Evolutionary conservation across 2,113 vertebrate genomes (phyloP).

Genomic region (Procavia capensis): DNA sequence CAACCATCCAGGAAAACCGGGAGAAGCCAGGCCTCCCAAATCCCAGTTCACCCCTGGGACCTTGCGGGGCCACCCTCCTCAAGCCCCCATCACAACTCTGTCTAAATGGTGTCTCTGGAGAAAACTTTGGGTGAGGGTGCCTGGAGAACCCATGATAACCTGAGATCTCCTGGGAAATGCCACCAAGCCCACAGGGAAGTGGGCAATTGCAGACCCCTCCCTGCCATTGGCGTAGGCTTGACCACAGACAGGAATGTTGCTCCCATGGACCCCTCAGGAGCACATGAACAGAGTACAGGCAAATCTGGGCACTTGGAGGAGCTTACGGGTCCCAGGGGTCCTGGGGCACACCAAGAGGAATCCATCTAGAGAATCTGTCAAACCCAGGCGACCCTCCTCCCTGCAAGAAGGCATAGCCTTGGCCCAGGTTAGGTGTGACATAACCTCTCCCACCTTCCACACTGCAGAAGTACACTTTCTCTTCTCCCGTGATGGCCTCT

Average conservation of each 20-base stretch:
- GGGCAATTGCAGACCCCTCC: neutral
- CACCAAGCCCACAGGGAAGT: neutral
- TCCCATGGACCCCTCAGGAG: neutral
- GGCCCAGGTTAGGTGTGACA: conserved; percentile 53
- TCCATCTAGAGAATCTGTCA: conserved; percentile 80
- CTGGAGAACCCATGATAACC: rapidly evolving
- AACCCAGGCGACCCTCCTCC: conserved; percentile 81
- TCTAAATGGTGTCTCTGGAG: neutral
- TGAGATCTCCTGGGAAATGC: neutral
- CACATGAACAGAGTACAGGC: neutral
- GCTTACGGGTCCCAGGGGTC: neutral
- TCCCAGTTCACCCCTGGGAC: neutral
- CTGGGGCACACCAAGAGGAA: conserved; percentile 70
- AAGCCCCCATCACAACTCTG: neutral
- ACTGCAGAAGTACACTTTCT: neutral
- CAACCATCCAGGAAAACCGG: conserved; percentile 46
- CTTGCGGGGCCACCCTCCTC: neutral
- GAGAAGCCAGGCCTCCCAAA: neutral
- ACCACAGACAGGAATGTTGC: neutral
- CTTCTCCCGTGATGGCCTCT: neutral
- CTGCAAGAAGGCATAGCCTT: conserved; percentile 81
- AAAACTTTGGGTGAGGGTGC: conserved; percentile 60
- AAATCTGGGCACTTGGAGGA: neutral
- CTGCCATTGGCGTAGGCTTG: neutral
- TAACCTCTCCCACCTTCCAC: neutral